phyloP scores from a whole-genome alignment of 2,888 invertebrate genomes.

The Mesoligia furuncula region DNA sequence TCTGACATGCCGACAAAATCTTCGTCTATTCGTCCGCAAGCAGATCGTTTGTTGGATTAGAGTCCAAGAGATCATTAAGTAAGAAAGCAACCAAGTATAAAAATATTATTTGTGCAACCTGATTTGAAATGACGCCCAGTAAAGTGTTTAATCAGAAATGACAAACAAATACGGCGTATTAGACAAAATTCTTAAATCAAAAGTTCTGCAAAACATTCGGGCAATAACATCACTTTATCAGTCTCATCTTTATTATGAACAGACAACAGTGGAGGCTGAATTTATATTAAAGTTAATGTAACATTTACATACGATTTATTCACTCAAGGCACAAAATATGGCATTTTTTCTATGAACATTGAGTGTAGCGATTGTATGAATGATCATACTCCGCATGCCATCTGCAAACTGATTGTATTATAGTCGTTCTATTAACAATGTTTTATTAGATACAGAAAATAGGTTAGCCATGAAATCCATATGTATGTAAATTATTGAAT shows the following conservation, averaged over 20 bases:
- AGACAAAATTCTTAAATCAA: background rate
- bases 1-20: no score
- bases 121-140: no score
- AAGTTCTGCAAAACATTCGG: background rate
- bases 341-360: background rate
- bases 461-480: background rate
- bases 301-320: background rate
- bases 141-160: background rate
- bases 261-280: background rate
- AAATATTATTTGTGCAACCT: background rate
- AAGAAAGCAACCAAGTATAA: background rate
- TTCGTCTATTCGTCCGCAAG: no score
- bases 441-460: slow-evolving; percentile 4
- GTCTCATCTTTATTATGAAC: background rate
- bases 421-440: background rate
- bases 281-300: background rate
- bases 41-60: no score
- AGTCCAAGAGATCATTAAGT: no score
- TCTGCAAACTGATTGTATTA: background rate
- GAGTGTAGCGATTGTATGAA: background rate
- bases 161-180: background rate
- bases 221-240: background rate
- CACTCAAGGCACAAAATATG: background rate
- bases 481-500: slow-evolving; percentile 27
- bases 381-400: background rate